Evolutionary conservation across 1,140 invertebrate species (phyloP).

Genomic region (Cyrtorhinus lividipennis): DNA sequence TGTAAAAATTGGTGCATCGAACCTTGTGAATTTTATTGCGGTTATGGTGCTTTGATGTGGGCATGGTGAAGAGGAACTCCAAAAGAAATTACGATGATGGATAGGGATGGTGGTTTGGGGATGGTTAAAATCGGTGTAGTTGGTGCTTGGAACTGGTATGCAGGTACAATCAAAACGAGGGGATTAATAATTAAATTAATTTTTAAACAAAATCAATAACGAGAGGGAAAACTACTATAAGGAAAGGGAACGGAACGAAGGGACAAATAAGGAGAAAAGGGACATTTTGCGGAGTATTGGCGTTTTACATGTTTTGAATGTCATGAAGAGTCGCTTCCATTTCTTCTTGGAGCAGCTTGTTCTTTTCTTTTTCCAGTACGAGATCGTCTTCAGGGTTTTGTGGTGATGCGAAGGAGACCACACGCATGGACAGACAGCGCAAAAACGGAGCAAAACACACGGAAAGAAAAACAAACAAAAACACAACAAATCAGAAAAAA

Average conservation of each 20-base stretch:
- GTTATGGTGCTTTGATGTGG: slow-evolving; percentile 6
- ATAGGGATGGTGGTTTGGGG: background rate
- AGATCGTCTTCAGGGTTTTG: slow-evolving; percentile 67
- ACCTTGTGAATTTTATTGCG: background rate
- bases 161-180: no score
- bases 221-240: slow-evolving; percentile 5
- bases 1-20: background rate
- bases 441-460: slow-evolving; percentile 25
- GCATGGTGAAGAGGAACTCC: background rate
- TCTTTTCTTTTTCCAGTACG: slow-evolving; percentile 85
- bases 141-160: background rate
- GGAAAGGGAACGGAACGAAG: background rate
- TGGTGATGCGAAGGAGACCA: background rate
- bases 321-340: slow-evolving; percentile 98
- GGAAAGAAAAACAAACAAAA: slow-evolving; percentile 23
- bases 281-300: background rate
- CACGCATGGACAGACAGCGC: slow-evolving; percentile 19
- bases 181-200: no score
- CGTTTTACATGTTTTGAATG: slow-evolving; percentile 94
- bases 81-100: background rate
- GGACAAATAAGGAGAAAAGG: no score
- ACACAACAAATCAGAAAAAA: slow-evolving; percentile 20
- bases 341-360: slow-evolving; percentile 91
- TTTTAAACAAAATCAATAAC: no score
- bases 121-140: background rate